These are phyloP conservation scores for Drosophila cognata DNA, from an alignment of 2,888 invertebrate species.

Conservation along the genomic window DNA sequence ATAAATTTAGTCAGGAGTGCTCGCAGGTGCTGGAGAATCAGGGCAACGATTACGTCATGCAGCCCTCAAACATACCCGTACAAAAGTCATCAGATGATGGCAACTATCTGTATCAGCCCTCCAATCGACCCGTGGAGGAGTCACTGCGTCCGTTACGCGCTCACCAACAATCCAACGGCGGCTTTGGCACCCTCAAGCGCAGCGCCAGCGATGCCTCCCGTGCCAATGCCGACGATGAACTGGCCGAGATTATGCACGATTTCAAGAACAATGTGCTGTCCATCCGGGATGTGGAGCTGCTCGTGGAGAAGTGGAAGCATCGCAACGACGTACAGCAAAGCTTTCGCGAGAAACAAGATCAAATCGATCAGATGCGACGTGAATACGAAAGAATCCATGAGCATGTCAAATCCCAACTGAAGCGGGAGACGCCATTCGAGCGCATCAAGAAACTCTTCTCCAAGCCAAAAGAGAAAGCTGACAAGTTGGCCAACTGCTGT, in stretches of 20 bases:
- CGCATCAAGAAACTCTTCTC: slow-evolving; percentile 91
- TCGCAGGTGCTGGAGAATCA: slow-evolving; percentile 84
- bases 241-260: slow-evolving; percentile 94
- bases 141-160: slow-evolving; percentile 68
- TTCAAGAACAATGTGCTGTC: slow-evolving; percentile 95
- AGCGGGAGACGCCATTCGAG: slow-evolving; percentile 92
- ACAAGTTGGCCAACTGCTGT: slow-evolving; percentile 48
- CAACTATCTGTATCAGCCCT: slow-evolving; percentile 84
- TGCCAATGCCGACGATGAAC: slow-evolving; percentile 88
- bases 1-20: slow-evolving; percentile 85
- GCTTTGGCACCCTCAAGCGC: slow-evolving; percentile 83
- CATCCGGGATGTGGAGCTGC: slow-evolving; percentile 92
- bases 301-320: slow-evolving; percentile 94
- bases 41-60: slow-evolving; percentile 87
- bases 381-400: slow-evolving; percentile 94
- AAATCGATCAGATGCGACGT: slow-evolving; percentile 91
- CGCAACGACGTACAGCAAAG: slow-evolving; percentile 95
- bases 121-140: slow-evolving; percentile 83
- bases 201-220: slow-evolving; percentile 84
- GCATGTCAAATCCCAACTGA: slow-evolving; percentile 90
- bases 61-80: slow-evolving; percentile 88
- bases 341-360: slow-evolving; percentile 93
- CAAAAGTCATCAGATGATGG: slow-evolving; percentile 85
- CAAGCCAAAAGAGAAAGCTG: slow-evolving; percentile 83
- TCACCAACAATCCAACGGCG: slow-evolving; percentile 42